Evolutionary conservation across 2,797 vertebrate species (phyloP), one percentile per base, ranked within the genome.

Genomic region (Buphagus erythrorhynchus): DNA sequence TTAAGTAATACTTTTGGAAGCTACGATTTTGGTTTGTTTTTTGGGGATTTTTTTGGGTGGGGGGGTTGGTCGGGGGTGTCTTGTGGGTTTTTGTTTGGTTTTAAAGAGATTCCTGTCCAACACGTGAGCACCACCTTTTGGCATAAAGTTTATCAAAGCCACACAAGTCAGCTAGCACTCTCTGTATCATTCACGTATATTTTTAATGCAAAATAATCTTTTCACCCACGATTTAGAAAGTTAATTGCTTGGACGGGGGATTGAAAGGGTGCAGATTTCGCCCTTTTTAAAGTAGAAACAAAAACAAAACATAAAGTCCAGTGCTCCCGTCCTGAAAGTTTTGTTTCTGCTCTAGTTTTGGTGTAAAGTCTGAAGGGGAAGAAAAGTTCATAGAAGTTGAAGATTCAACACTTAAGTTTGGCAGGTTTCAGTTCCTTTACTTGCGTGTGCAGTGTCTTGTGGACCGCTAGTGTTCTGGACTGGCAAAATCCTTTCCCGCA

Each of bases 401-500:
- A 89, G 88, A 54, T 82, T 98, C 97, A 98, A 93, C 99, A 99
- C 96, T 99, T 99, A 96, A 99, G 98, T 98, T 99, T 99, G 95
- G 99, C 98, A 43, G 99, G 98, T 98, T 99, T 99, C 87, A 99
- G 98, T 97, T 99, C 99, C 98, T 99, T 99, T 96, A 99, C 99
- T 98, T 99, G 99, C 98, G 99, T 99, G 98, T 99, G 99, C 97
- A 99, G 98, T 48, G 99, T 99, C 98, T 99, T 99, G 98, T 99
- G 99, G 97, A 99, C 99, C 17, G 99, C 99, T 97, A 99, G 98
- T 95, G 99, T 99, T 98, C 99, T 98, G 97, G 99, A 99, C 97
- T 99, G 99, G 98, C 99, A 99, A 98, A 99, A 99, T 96, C 99
- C 99, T 97, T 99, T 99, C 65, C 99, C 99, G 10, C 99, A 99